Evolutionary conservation across 2,797 vertebrate species (phyloP).

Genomic region (Coluber constrictor): DNA sequence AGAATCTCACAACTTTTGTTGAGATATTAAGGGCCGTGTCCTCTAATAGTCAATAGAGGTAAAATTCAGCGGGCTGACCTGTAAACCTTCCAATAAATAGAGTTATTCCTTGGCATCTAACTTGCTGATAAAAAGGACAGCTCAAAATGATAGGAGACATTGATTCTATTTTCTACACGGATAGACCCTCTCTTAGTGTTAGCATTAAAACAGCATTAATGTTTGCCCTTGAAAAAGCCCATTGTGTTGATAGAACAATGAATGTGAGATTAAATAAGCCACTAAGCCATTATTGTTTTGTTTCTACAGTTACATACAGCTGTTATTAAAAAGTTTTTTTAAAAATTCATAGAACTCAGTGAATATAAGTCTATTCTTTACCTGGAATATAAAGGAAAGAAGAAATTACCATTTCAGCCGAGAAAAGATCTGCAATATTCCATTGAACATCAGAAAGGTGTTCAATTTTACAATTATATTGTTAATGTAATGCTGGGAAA

Average conservation of each 20-base stretch:
- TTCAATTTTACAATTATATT: not conserved
- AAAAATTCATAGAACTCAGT: not conserved
- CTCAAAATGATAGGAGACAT: not conserved
- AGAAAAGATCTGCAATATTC: not conserved
- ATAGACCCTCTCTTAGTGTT: not conserved
- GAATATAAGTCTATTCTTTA: not conserved
- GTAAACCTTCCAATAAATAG: not conserved
- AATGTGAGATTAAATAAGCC: not conserved
- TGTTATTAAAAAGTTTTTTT: not conserved
- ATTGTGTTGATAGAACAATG: not conserved
- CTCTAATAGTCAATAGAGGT: not conserved
- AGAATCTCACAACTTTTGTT: not conserved
- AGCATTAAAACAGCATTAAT: too few relatives aligned
- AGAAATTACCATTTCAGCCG: not conserved
- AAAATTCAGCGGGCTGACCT: not conserved
- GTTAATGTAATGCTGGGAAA: not conserved
- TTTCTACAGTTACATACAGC: not conserved
- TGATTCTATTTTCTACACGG: not conserved
- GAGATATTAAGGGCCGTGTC: not conserved
- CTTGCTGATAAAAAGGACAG: not conserved
- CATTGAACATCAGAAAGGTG: not conserved
- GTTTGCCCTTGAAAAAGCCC: not conserved
- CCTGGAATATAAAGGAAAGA: not conserved
- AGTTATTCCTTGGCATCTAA: not conserved
- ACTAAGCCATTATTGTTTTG: not conserved